Evolutionary conservation across 2,888 invertebrate species (phyloP).

Genomic region (Brachycybe producta): DNA sequence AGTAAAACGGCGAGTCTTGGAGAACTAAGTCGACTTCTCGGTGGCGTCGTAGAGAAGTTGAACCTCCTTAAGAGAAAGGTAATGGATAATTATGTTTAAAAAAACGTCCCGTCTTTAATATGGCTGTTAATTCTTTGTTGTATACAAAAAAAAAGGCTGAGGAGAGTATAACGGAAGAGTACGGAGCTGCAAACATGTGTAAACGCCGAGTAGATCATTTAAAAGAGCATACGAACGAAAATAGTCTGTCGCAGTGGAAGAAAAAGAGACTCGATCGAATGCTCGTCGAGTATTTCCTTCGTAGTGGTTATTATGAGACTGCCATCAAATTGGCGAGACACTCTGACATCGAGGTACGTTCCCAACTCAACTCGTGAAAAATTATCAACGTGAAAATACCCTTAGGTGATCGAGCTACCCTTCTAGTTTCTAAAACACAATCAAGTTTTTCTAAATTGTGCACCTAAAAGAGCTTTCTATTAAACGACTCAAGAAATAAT

Average conservation of each 20-base stretch:
- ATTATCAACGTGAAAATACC: no score
- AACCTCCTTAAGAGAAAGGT: constrained; percentile 78
- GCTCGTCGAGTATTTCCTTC: constrained; percentile 89
- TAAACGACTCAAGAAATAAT: no score
- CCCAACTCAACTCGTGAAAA: no score
- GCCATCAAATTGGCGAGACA: constrained; percentile 75
- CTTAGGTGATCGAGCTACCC: no score
- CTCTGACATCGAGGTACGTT: constrained; percentile 40
- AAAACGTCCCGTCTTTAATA: neutral
- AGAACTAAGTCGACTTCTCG: constrained; percentile 66
- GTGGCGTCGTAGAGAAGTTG: constrained; percentile 76
- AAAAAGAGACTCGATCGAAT: constrained; percentile 81
- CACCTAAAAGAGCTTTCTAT: no score
- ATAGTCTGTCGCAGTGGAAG: constrained; percentile 60
- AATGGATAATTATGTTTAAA: constrained; percentile 1
- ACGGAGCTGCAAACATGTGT: constrained; percentile 78
- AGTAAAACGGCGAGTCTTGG: constrained; percentile 43
- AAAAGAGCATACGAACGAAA: constrained; percentile 49
- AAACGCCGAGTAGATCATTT: constrained; percentile 85
- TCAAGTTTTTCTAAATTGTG: no score
- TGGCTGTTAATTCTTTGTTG: neutral
- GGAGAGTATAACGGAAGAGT: constrained; percentile 81
- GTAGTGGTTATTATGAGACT: constrained; percentile 89
- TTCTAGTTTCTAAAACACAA: no score
- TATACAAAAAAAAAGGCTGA: no score